Conservation (phyloP, 2,113 vertebrate species). For the Erythrocercus mccallii region DNA sequence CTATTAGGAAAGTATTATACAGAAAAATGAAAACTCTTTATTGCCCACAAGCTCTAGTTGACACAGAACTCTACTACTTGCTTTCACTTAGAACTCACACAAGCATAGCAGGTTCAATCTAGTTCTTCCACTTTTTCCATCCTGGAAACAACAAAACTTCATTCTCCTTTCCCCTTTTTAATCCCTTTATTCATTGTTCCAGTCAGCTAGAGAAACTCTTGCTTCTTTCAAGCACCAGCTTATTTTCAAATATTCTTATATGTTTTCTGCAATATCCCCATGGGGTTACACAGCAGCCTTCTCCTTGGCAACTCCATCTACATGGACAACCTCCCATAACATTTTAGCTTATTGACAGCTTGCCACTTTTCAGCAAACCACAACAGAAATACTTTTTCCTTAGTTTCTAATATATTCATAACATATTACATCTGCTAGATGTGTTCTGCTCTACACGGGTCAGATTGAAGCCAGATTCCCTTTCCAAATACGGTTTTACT, state of each 20-base stretch:
- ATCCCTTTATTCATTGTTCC: not conserved
- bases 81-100: not conserved
- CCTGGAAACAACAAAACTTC: not conserved
- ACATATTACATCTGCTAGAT: not conserved
- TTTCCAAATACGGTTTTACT: not conserved
- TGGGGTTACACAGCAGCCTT: not conserved
- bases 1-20: not conserved
- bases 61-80: not conserved
- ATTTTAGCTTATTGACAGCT: not conserved
- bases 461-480: not conserved
- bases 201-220: not conserved
- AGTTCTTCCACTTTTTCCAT: not conserved
- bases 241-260: not conserved
- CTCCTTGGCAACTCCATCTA: not conserved
- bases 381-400: not conserved
- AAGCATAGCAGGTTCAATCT: not conserved
- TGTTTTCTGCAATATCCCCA: not conserved
- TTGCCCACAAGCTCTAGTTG: not conserved
- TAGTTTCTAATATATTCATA: not conserved
- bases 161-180: not conserved
- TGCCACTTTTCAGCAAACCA: not conserved
- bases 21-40: not conserved
- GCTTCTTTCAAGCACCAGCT: not conserved
- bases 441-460: not conserved
- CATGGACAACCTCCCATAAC: not conserved